Percentiles rank a stretch among this genome's conserved stretches.
Conservation (phyloP, 1,140 invertebrate genomes). For the Drosophila pseudoobscura region DNA sequence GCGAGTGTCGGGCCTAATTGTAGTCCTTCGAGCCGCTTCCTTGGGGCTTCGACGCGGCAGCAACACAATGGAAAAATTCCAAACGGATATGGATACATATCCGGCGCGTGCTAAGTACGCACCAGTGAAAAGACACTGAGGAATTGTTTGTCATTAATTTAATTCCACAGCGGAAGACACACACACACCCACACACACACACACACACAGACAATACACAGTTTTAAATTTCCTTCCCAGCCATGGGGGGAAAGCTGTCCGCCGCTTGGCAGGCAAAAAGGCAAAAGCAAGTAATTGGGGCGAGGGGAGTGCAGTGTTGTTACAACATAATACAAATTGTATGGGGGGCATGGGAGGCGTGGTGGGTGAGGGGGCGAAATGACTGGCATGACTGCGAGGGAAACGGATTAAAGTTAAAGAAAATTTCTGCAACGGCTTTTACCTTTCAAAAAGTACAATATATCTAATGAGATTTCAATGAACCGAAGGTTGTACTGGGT, state of each 20-base stretch:
- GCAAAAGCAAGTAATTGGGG: conserved; percentile 39
- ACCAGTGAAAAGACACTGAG: conserved; percentile 64
- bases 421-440: too few species aligned
- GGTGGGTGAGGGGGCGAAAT: not conserved
- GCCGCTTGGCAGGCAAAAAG: conserved; percentile 19
- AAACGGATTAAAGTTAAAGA: too few species aligned
- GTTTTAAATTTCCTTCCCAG: conserved; percentile 68
- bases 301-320: not conserved
- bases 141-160: conserved; percentile 79
- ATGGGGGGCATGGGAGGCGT: not conserved
- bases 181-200: conserved; percentile 29
- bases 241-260: conserved; percentile 9
- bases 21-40: conserved; percentile 17
- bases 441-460: too few species aligned
- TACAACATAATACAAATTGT: conserved; percentile 44
- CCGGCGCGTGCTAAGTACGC: conserved; percentile 68
- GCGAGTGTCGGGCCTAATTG: conserved; percentile 27
- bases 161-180: conserved; percentile 54
- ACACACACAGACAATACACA: conserved; percentile 28
- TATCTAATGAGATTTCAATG: too few species aligned
- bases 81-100: conserved; percentile 73
- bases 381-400: too few species aligned
- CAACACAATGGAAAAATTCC: conserved; percentile 63
- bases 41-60: too few species aligned
- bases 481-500: too few species aligned